phyloP scores from a whole-genome alignment of 2,113 vertebrate species.

The Etheostoma cragini region DNA sequence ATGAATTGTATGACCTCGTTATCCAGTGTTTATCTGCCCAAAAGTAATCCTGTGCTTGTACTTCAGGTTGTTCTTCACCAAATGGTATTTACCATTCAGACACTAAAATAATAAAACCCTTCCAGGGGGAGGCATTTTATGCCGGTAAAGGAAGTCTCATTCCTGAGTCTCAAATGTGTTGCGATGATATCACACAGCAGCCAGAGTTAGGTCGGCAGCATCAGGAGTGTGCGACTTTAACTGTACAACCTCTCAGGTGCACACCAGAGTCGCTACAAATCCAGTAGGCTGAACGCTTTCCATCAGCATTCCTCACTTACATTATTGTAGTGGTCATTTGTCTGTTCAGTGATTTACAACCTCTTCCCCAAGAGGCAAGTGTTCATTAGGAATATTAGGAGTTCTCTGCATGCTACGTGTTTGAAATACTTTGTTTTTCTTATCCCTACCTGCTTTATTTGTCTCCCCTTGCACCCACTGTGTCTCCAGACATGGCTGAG shows the following conservation, averaged over 20 bases:
- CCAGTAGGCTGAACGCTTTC: not conserved
- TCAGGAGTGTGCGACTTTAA: not conserved
- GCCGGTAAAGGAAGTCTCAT: conserved; percentile 30
- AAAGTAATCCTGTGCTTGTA: not conserved
- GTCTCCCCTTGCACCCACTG: not conserved
- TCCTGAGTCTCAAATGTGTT: conserved; percentile 22
- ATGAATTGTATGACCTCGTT: not conserved
- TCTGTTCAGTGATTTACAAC: conserved; percentile 19
- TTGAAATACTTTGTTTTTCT: not conserved
- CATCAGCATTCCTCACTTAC: not conserved
- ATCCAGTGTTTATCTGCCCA: not conserved
- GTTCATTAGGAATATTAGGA: not conserved
- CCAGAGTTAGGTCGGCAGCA: conserved; percentile 24
- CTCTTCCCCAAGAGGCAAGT: conserved; percentile 5
- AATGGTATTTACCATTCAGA: not conserved
- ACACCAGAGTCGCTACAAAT: not conserved
- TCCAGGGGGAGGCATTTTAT: not conserved
- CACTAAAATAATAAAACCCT: not conserved
- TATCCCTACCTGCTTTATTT: not conserved
- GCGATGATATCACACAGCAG: conserved; percentile 38
- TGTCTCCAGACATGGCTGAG: conserved; percentile 88
- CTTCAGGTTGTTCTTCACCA: not conserved
- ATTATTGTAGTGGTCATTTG: conserved; percentile 3
- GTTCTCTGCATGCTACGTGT: not conserved
- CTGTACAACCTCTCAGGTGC: conserved; percentile 3